Conservation (phyloP, 2,888 invertebrate species). For the Caenorhabditis drosophilae region DNA sequence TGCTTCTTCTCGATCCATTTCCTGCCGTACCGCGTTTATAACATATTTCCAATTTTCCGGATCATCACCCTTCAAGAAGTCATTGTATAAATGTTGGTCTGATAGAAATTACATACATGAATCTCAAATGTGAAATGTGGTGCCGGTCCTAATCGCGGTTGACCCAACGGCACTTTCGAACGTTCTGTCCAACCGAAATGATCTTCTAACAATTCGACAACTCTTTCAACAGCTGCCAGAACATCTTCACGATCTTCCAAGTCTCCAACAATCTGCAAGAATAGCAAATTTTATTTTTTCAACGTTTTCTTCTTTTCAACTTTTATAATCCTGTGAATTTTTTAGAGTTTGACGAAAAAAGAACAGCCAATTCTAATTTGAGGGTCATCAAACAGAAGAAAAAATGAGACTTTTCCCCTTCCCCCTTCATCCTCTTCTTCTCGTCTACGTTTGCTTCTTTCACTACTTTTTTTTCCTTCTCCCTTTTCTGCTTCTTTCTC, state of each 20-base stretch:
- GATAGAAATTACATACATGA: constrained; percentile 22
- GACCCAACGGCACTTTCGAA: constrained; percentile 30
- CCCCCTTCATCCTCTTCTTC: background rate
- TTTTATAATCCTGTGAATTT: constrained; percentile 1
- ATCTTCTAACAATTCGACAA: constrained; percentile 52
- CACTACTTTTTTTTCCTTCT: constrained; percentile 7
- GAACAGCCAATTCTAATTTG: too few relatives aligned
- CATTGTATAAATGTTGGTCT: background rate
- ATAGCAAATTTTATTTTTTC: background rate
- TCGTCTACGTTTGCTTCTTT: background rate
- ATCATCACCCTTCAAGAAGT: constrained; percentile 47
- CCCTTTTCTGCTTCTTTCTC: constrained; percentile 4
- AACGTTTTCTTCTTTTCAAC: background rate
- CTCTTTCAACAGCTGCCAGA: constrained; percentile 47
- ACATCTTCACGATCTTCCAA: constrained; percentile 48
- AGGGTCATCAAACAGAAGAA: background rate
- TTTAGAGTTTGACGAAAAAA: too few relatives aligned
- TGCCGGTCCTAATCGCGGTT: constrained; percentile 44
- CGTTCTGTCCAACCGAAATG: constrained; percentile 47
- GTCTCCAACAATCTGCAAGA: constrained; percentile 22
- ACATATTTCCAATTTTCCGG: constrained; percentile 55
- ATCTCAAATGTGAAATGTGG: constrained; percentile 47
- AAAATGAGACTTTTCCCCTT: constrained; percentile 8
- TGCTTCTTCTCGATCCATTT: constrained; percentile 52
- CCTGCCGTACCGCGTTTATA: constrained; percentile 51